Conservation (phyloP, 2,113 vertebrate species). For the Pao palembangensis region DNA sequence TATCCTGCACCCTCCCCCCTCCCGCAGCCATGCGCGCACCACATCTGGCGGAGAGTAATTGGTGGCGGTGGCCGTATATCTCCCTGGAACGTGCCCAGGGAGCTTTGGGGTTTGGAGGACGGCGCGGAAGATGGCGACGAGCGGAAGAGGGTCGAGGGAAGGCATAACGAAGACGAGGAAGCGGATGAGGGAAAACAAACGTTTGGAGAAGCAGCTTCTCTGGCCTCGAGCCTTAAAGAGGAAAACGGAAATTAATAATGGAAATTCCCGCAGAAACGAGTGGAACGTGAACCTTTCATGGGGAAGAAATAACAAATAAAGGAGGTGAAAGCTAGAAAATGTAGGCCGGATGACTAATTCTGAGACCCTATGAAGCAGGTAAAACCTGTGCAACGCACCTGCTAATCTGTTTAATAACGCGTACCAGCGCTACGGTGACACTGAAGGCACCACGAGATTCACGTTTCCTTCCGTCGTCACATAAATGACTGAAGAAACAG, state of each 20-base stretch:
- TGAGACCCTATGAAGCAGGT: too few relatives aligned
- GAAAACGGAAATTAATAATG: conserved; percentile 6
- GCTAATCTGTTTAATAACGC: too few relatives aligned
- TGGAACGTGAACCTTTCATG: conserved; percentile 5
- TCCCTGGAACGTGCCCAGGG: not conserved
- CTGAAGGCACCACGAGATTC: too few relatives aligned
- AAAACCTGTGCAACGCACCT: too few relatives aligned
- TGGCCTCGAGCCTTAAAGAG: not conserved
- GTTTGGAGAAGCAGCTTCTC: conserved; percentile 7
- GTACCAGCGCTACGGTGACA: too few relatives aligned
- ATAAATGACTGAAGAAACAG: too few relatives aligned
- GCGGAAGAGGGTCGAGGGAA: not conserved
- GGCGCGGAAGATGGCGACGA: not conserved
- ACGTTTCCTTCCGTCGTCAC: too few relatives aligned
- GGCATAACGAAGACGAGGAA: conserved; percentile 1
- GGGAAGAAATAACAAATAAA: not conserved
- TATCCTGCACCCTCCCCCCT: conserved; percentile 4
- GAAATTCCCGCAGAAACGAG: conserved; percentile 12
- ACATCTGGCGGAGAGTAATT: conserved; percentile 37
- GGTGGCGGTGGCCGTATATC: conserved; percentile 1
- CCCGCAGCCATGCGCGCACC: not conserved
- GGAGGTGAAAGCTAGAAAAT: not conserved
- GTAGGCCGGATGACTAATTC: not conserved
- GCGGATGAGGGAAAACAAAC: conserved; percentile 22
- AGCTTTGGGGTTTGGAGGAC: conserved; percentile 3